Evolutionary conservation across 2,113 vertebrate species (phyloP).

Genomic region (Periophthalmodon schlosseri): DNA sequence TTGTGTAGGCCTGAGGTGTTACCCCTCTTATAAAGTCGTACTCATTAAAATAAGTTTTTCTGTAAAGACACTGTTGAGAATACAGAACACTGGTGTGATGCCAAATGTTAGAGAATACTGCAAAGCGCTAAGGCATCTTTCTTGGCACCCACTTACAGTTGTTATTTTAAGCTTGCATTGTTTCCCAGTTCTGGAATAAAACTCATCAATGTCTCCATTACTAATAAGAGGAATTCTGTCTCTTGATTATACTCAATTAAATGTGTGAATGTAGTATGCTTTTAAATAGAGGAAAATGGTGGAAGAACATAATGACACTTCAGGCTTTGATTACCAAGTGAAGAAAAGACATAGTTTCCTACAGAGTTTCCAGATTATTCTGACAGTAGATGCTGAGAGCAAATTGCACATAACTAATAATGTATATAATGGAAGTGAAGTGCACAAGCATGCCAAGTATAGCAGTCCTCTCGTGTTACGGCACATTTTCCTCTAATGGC

Average conservation of each 20-base stretch:
- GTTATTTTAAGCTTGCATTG: conserved; percentile 19
- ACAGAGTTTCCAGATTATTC: not conserved
- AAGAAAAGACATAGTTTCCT: not conserved
- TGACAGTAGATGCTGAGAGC: not conserved
- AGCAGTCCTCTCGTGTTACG: not conserved
- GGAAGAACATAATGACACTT: not conserved
- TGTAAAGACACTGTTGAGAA: not conserved
- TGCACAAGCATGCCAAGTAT: not conserved
- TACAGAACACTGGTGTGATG: conserved; percentile 3
- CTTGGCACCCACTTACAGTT: conserved; percentile 19
- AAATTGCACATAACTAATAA: not conserved
- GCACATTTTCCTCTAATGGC: not conserved
- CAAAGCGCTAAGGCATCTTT: conserved; percentile 15
- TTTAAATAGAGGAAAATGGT: not conserved
- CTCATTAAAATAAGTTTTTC: conserved; percentile 34
- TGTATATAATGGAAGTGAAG: not conserved
- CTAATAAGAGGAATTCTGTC: conserved; percentile 8
- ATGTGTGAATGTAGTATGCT: conserved; percentile 16
- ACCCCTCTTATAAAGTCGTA: conserved; percentile 4
- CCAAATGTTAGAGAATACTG: conserved; percentile 21
- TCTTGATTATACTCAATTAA: conserved; percentile 5
- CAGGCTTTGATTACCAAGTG: not conserved
- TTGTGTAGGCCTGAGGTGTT: conserved; percentile 8
- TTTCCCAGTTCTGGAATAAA: not conserved
- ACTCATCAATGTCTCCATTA: not conserved